phyloP scores from a whole-genome alignment of 2,888 invertebrate genomes.

The Tiliacea citrago region DNA sequence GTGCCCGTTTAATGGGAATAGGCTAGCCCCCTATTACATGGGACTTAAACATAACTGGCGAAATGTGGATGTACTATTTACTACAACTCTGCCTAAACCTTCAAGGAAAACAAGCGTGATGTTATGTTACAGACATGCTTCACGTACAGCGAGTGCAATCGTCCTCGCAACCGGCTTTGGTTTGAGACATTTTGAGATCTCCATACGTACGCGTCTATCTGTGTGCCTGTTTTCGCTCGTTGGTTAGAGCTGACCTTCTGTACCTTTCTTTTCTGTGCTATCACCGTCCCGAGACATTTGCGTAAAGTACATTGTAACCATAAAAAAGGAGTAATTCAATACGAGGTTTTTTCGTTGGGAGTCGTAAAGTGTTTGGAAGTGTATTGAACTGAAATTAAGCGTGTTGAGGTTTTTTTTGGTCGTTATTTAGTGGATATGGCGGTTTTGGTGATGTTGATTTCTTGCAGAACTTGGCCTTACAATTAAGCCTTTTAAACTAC shows the following conservation, averaged over 20 bases:
- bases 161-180: background rate
- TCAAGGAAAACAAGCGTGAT: background rate
- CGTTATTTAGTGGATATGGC: slow-evolving; percentile 19
- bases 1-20: background rate
- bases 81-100: background rate
- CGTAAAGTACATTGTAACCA: slow-evolving; percentile 73
- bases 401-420: slow-evolving; percentile 42
- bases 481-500: background rate
- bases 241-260: background rate
- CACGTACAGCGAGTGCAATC: background rate
- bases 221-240: too few species aligned
- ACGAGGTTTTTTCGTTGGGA: slow-evolving; percentile 49
- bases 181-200: background rate
- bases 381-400: slow-evolving; percentile 58
- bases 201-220: too few species aligned
- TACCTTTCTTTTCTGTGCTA: background rate
- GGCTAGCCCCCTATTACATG: background rate
- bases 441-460: background rate
- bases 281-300: slow-evolving; percentile 61
- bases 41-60: background rate
- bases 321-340: slow-evolving; percentile 70
- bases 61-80: background rate
- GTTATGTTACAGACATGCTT: background rate
- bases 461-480: background rate
- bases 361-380: slow-evolving; percentile 54